Base-by-base conservation (phyloP, 1,140 invertebrate genomes). In the Cherax quadricarinatus region DNA sequence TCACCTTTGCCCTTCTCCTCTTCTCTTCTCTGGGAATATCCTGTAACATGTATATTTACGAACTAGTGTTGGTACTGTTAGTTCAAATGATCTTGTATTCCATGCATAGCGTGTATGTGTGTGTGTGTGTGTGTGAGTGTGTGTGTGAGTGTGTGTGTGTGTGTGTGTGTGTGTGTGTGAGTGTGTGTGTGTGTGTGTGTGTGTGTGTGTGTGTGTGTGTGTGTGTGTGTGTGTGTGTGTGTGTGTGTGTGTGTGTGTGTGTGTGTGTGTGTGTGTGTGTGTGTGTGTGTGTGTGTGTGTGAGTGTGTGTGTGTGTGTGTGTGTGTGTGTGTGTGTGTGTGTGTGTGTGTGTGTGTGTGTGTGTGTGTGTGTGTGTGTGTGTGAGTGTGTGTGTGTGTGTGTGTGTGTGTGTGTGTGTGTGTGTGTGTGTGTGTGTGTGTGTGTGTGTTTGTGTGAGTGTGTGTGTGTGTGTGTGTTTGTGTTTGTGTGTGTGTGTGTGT, bases 321-420 rank as follows among this genome's bases (percentile, higher is more conserved):
- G 2, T 41, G n/a, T 81, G 41, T 81, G 41, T 81, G 79, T 81
- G 79, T 81, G 79, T 81, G 41, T 81, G 79, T 81, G 79, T n/a
- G 79, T 81, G 41, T 81, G 79, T 81, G 41, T 81, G 41, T 81
- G 79, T 81, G 79, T 81, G 79, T 81, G 41, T 81, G 79, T 81
- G 79, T n/a, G 79, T 81, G 41, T 81, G 79, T 81, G 41, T 81
- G 41, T 81, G 79, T 81, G 79, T 81, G 79, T 81, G 41, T 81
- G 79, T 81, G 79, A n/a, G 79, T 81, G 41, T 81, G 79, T 81
- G 41, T 81, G 41, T 81, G 79, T 81, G 79, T 81, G 79, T 81
- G 41, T 81, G 79, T 81, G 79, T 81, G 41, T 81, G 79, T 81
- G 41, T 81, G 41, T 81, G 79, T 81, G 79, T 81, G 79, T 81